Evolutionary conservation across 2,888 invertebrate species (phyloP).

Genomic region (Lithophane semibrunnea): DNA sequence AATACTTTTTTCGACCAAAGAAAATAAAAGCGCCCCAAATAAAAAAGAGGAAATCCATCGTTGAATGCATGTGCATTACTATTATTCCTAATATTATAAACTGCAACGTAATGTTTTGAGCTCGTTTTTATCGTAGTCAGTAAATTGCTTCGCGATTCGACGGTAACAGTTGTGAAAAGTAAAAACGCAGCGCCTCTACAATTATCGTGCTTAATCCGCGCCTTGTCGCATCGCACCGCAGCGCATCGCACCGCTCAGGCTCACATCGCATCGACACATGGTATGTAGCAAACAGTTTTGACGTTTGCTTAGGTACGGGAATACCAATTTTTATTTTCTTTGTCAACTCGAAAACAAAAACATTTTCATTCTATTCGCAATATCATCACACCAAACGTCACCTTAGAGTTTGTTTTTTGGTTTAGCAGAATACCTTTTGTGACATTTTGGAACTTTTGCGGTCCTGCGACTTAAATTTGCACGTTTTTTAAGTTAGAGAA

Average conservation of each 20-base stretch:
- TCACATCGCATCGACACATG: too few relatives aligned
- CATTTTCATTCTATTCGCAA: too few relatives aligned
- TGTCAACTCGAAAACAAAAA: too few relatives aligned
- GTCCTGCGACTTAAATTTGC: too few relatives aligned
- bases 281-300: not conserved
- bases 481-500: too few relatives aligned
- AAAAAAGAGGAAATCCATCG: not conserved
- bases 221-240: not conserved
- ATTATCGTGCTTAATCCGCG: conserved; percentile 4
- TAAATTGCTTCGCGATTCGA: conserved; percentile 22
- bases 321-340: too few relatives aligned
- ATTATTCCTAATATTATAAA: not conserved
- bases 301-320: too few relatives aligned
- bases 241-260: not conserved
- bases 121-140: not conserved
- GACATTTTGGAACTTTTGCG: too few relatives aligned
- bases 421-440: too few relatives aligned
- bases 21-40: not conserved
- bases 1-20: not conserved
- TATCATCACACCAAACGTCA: too few relatives aligned
- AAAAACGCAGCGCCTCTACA: conserved; percentile 17
- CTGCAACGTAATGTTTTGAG: not conserved
- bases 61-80: not conserved
- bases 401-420: too few relatives aligned
- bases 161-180: conserved; percentile 2